These are phyloP conservation scores for Atopsyche davidsoni DNA, from an alignment of 1,140 invertebrate species.

Conservation along the genomic window DNA sequence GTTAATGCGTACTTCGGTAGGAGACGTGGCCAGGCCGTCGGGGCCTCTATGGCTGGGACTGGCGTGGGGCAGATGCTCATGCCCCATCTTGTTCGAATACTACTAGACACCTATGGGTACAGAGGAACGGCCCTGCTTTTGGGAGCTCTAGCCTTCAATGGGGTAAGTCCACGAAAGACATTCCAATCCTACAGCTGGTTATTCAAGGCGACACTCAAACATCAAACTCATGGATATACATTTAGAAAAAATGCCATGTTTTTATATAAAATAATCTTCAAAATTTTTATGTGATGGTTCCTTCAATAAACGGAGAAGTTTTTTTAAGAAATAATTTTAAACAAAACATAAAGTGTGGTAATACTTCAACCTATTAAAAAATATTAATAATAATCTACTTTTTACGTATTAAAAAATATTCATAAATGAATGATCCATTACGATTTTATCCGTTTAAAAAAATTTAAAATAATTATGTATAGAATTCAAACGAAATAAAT, in stretches of 20 bases:
- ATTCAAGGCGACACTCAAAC: too few species aligned
- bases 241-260: too few species aligned
- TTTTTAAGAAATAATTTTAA: background rate
- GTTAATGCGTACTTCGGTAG: conserved; percentile 65
- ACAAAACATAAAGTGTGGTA: background rate
- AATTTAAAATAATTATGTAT: background rate
- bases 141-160: conserved; percentile 54
- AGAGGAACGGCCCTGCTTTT: conserved; percentile 54
- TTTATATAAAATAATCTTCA: conserved; percentile 5
- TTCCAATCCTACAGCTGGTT: too few species aligned
- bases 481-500: background rate
- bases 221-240: too few species aligned
- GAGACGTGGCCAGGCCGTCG: conserved; percentile 61
- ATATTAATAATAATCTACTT: too few species aligned
- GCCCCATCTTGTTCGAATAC: conserved; percentile 58
- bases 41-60: conserved; percentile 62
- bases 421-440: too few species aligned
- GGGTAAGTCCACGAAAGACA: conserved; percentile 44
- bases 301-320: conserved; percentile 6
- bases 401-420: too few species aligned
- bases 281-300: background rate
- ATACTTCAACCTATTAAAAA: background rate
- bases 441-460: background rate
- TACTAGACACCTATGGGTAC: conserved; percentile 53
- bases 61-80: conserved; percentile 68